Evolutionary conservation across 2,888 invertebrate species (phyloP), one percentile per base, ranked within the genome.

Genomic region (Malthinus flaveolus): DNA sequence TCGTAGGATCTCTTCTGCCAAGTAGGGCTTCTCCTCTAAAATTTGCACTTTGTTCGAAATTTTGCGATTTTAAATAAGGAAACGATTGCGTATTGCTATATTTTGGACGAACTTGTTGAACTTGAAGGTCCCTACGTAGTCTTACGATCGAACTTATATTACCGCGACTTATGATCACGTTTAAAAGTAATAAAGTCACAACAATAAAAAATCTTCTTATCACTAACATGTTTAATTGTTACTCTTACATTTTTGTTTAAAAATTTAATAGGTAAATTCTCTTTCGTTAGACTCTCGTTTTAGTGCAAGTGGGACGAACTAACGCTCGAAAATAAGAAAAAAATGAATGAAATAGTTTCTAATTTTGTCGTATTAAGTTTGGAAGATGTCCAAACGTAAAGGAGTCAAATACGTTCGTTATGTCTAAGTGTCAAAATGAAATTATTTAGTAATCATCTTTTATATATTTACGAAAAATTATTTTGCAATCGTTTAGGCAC

Each of bases 11-110:
- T 15, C 60, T 51, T 32, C 54, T 59, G 6, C 13, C 32, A 23
- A 61, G 52, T 10, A 42, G 35, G 23, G 32, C 39, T 8, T 52
- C 52, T 7, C 32, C 49, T 13, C 39, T 15, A 12, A 56, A 15
- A 34, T 32, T 44, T 7, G 36, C 49, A 35, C 31, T 8, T 33
- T 37, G 36, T 31, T 49, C 47, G 6, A 12, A 36, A 5, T 9
- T n/a, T 11, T 50, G 32, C 3, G 34, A 32, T 45, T 32, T 49
- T 44, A 51, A 10, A 23, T 33, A 10, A 34, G 32, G 44, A 13
- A 44, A 51, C 31, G 49, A 37, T 33, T 45, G 34, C 31, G 59
- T 59, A 63, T 61, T 63, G 56, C 58, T 59, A 61, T 59, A n/a
- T 49, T 56, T 49, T 49, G 50, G 59, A 52, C 61, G 63, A 56